A percentile compares a stretch with the other conserved stretches of the same genome.
These are phyloP conservation scores for Poicephalus gulielmi DNA, from an alignment of 2,113 vertebrate genomes.

Conservation along the genomic window DNA sequence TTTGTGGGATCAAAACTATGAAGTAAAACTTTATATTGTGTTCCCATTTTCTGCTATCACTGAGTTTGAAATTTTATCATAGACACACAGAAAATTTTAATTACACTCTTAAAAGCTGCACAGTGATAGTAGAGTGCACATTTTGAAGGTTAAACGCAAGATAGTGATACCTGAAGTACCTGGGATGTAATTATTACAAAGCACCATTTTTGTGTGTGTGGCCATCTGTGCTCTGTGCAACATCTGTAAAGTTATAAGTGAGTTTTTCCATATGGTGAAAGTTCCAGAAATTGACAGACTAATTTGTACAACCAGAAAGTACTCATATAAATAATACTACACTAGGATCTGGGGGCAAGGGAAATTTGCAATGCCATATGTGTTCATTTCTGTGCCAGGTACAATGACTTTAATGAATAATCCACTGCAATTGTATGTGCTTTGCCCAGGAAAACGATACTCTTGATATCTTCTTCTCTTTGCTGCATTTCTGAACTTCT, in stretches of 20 bases:
- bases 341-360: not conserved
- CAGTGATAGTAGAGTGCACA: not conserved
- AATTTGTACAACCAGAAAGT: not conserved
- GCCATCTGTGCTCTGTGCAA: not conserved
- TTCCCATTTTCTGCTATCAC: not conserved
- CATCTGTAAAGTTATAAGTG: not conserved
- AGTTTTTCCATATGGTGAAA: not conserved
- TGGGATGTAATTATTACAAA: not conserved
- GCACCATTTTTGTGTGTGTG: not conserved
- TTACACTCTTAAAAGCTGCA: not conserved
- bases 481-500: slow-evolving; percentile 10
- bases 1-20: not conserved
- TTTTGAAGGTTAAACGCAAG: not conserved
- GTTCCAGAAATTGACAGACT: not conserved
- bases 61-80: not conserved
- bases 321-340: not conserved
- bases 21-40: not conserved
- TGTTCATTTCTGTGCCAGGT: slow-evolving; percentile 19
- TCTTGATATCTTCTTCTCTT: not conserved
- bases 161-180: not conserved
- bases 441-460: not conserved
- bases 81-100: not conserved
- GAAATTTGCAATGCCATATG: not conserved
- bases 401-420: slow-evolving; percentile 8
- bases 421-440: not conserved